Percentiles rank a stretch among this genome's conserved stretches.
These are phyloP conservation scores for Tinea trinotella DNA, from an alignment of 2,888 invertebrate genomes.

Conservation along the genomic window DNA sequence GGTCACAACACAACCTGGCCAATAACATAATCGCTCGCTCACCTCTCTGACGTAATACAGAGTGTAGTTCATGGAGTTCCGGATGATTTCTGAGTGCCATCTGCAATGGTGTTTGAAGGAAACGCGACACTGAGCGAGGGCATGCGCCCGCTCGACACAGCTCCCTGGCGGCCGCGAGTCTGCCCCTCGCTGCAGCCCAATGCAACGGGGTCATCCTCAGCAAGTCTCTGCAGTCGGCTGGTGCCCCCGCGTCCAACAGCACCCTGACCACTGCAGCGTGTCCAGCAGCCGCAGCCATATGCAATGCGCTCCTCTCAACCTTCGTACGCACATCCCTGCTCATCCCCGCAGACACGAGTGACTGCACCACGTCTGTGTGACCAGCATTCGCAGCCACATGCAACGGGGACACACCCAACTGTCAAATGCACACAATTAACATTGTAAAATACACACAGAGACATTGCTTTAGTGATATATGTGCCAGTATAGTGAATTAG, in stretches of 20 bases:
- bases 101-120: conserved; percentile 44
- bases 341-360: conserved; percentile 88
- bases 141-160: conserved; percentile 84
- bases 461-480: too few species aligned
- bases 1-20: too few species aligned
- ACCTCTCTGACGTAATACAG: neutral
- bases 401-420: conserved; percentile 89
- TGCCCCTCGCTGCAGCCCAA: conserved; percentile 92
- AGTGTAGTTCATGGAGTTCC: neutral
- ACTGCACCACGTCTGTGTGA: conserved; percentile 85
- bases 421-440: conserved; percentile 20
- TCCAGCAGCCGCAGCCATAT: conserved; percentile 90
- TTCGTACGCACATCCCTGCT: conserved; percentile 92
- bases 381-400: conserved; percentile 90
- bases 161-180: conserved; percentile 72
- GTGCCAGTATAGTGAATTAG: too few species aligned
- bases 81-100: conserved; percentile 24
- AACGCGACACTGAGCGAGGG: conserved; percentile 60
- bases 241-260: conserved; percentile 67
- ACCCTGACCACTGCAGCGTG: conserved; percentile 82
- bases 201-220: conserved; percentile 87
- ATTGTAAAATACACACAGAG: too few species aligned
- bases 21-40: too few species aligned
- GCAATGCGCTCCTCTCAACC: conserved; percentile 92
- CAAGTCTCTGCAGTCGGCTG: conserved; percentile 47